phyloP scores from a whole-genome alignment of 1,140 invertebrate species.

The Tetraneura akinire region DNA sequence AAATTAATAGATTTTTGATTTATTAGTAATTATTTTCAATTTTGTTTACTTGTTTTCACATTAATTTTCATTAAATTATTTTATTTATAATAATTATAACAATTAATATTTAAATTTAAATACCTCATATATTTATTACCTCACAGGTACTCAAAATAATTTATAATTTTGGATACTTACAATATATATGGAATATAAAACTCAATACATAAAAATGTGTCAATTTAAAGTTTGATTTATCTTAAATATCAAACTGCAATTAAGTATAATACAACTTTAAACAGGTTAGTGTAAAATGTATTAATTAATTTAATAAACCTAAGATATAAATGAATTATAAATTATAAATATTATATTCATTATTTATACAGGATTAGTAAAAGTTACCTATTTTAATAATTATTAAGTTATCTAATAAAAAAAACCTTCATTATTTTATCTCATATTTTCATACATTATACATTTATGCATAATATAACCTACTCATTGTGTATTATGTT shows the following conservation, averaged over 20 bases:
- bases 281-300: neutral
- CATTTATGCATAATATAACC: too few species aligned
- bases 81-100: neutral
- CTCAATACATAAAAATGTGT: neutral
- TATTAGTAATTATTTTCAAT: neutral
- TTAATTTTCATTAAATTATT: neutral
- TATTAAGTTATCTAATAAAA: too few species aligned
- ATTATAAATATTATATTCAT: too few species aligned
- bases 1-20: constrained; percentile 1
- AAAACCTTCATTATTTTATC: too few species aligned
- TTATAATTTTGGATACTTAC: too few species aligned
- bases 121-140: neutral
- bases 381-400: too few species aligned
- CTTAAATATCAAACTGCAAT: neutral
- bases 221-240: neutral
- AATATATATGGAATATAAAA: neutral
- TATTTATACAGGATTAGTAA: too few species aligned
- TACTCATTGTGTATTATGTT: too few species aligned
- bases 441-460: too few species aligned
- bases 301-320: too few species aligned
- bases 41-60: neutral
- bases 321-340: too few species aligned
- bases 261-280: neutral
- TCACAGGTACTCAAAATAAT: too few species aligned
- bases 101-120: neutral